A percentile compares a stretch with the other conserved stretches of the same genome.
Evolutionary conservation across 2,888 invertebrate genomes (phyloP).

Genomic region (Parnassius apollo): DNA sequence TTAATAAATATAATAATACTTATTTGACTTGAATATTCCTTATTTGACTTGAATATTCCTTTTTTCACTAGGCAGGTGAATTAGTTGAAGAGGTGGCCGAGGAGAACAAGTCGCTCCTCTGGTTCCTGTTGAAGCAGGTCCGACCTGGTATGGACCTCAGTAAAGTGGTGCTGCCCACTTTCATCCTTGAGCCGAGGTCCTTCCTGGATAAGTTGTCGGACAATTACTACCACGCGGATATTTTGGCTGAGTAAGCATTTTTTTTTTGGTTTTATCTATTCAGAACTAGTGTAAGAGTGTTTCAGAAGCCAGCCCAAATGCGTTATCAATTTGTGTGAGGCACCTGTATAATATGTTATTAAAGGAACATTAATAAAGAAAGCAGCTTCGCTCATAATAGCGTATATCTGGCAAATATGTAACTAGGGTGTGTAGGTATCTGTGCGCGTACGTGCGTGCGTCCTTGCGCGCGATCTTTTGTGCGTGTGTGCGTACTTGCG

Average conservation of each 20-base stretch:
- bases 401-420: no score
- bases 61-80: constrained; percentile 84
- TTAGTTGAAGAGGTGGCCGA: constrained; percentile 96
- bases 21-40: background rate
- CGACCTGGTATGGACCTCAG: constrained; percentile 97
- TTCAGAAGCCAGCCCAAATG: no score
- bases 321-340: no score
- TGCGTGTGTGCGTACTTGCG: no score
- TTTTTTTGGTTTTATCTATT: background rate
- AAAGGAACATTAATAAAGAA: no score
- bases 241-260: constrained; percentile 86
- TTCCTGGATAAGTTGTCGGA: constrained; percentile 96
- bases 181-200: constrained; percentile 95
- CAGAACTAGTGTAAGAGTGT: no score
- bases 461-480: no score
- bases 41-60: background rate
- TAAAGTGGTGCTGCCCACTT: constrained; percentile 95
- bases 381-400: no score
- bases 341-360: no score
- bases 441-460: no score
- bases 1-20: background rate
- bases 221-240: constrained; percentile 96
- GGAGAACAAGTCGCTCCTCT: constrained; percentile 96
- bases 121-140: constrained; percentile 97
- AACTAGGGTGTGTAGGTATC: no score